These are phyloP conservation scores for Bombus fervidus DNA, from an alignment of 1,140 invertebrate genomes.

Conservation along the genomic window DNA sequence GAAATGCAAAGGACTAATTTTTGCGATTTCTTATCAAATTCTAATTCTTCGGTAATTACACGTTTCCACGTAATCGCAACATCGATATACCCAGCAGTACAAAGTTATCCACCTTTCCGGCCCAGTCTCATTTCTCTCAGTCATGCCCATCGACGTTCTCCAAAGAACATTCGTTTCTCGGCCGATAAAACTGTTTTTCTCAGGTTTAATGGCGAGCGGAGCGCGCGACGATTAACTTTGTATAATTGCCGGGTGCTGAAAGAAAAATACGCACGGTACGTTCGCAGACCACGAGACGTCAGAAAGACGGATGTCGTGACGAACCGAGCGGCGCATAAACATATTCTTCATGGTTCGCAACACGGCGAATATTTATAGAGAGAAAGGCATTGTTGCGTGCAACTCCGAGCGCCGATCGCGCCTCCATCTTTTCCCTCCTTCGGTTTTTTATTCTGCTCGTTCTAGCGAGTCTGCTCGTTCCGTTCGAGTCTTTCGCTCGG, in stretches of 20 bases:
- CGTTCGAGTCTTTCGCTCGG: conserved; percentile 40
- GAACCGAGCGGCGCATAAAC: conserved; percentile 4
- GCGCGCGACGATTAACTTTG: conserved; percentile 19
- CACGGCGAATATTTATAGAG: conserved; percentile 54
- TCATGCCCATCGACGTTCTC: not conserved
- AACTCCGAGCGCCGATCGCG: not conserved
- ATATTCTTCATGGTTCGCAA: conserved; percentile 41
- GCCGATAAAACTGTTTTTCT: conserved; percentile 14
- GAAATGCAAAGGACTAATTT: not conserved
- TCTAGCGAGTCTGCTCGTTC: conserved; percentile 15
- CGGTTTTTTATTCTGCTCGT: conserved; percentile 27
- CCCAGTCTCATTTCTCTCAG: not conserved
- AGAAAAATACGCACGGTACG: conserved; percentile 13
- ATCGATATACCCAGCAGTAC: not conserved
- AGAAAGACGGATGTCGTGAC: conserved; percentile 15
- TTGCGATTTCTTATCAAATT: not conserved
- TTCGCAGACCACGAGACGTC: conserved; percentile 19
- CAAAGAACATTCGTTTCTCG: not conserved
- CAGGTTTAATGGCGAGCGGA: not conserved
- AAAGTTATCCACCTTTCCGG: not conserved
- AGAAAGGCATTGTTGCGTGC: conserved; percentile 42
- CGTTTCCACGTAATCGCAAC: not conserved
- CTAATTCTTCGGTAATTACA: not conserved
- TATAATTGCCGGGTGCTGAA: conserved; percentile 20
- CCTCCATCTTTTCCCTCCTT: conserved; percentile 35